A percentile compares a stretch with the other conserved stretches of the same genome.
These are phyloP conservation scores for Hypomecis atomaria DNA, from an alignment of 2,888 invertebrate species.

Conservation along the genomic window DNA sequence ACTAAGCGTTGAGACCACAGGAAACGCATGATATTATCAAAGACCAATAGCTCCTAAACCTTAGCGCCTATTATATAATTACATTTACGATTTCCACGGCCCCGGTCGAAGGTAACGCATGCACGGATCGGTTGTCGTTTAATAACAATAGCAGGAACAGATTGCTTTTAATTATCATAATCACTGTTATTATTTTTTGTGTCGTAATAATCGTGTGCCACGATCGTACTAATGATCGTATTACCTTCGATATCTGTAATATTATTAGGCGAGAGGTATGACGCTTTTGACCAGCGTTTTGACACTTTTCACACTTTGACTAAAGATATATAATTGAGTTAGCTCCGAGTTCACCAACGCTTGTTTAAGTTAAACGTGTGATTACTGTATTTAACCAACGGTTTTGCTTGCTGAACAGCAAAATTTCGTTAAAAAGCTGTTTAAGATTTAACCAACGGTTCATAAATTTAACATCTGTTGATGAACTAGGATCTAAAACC, in stretches of 20 bases:
- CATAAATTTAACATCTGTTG: too few relatives aligned
- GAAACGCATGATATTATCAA: neutral
- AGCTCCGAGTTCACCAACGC: too few relatives aligned
- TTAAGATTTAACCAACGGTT: too few relatives aligned
- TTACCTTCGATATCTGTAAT: slow-evolving; percentile 10
- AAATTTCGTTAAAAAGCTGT: too few relatives aligned
- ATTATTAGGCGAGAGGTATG: neutral
- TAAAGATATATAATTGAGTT: too few relatives aligned
- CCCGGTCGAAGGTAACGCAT: slow-evolving; percentile 27
- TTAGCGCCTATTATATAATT: slow-evolving; percentile 5
- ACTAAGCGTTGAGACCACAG: neutral
- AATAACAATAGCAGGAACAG: slow-evolving; percentile 40
- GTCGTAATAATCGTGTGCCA: slow-evolving; percentile 23
- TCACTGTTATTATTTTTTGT: slow-evolving; percentile 25
- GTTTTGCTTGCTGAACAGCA: too few relatives aligned
- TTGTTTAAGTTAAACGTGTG: too few relatives aligned
- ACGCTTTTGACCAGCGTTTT: neutral
- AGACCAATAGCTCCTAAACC: slow-evolving; percentile 7
- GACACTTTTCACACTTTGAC: neutral
- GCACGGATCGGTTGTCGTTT: slow-evolving; percentile 29
- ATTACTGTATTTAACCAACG: too few relatives aligned
- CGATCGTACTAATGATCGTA: slow-evolving; percentile 18
- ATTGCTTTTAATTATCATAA: slow-evolving; percentile 35
- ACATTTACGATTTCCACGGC: slow-evolving; percentile 27
- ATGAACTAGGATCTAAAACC: too few relatives aligned